A percentile compares a stretch with the other conserved stretches of the same genome.
phyloP scores from a whole-genome alignment of 2,113 vertebrate genomes.

The Ciconia stormi region DNA sequence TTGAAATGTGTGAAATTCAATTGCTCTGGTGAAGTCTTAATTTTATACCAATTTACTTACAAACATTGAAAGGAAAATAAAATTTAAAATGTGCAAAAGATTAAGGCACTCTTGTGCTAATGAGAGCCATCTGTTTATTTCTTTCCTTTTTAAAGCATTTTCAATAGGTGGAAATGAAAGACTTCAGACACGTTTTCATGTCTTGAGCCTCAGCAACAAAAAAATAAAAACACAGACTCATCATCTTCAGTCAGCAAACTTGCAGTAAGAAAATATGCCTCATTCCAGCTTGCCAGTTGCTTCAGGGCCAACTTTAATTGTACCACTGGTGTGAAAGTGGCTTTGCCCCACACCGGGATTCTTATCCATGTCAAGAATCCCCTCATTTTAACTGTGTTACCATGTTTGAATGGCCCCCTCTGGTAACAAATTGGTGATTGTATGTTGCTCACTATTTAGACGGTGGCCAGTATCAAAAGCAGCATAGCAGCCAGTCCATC shows the following conservation, averaged over 20 bases:
- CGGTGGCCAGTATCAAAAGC: background rate
- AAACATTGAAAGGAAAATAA: constrained; percentile 52
- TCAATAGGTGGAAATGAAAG: constrained; percentile 56
- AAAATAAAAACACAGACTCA: background rate
- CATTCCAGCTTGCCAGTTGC: background rate
- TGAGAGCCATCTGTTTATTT: constrained; percentile 70
- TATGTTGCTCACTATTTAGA: background rate
- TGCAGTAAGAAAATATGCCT: background rate
- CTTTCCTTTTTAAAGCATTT: constrained; percentile 19
- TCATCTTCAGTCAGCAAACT: constrained; percentile 21
- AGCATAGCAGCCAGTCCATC: background rate
- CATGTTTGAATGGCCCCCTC: background rate
- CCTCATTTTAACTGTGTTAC: background rate
- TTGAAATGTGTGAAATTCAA: constrained; percentile 18
- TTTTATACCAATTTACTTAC: constrained; percentile 42
- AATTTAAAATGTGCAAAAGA: constrained; percentile 61
- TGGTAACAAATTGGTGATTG: background rate
- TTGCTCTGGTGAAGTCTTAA: constrained; percentile 53
- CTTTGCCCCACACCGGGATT: background rate
- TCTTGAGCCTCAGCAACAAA: constrained; percentile 36
- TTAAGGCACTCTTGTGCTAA: constrained; percentile 54
- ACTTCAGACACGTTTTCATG: constrained; percentile 45
- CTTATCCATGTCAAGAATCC: background rate
- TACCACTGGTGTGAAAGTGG: background rate
- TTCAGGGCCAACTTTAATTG: background rate